These are phyloP conservation scores for Drosophila grimshawi DNA, from an alignment of 1,140 invertebrate species.

Conservation along the genomic window DNA sequence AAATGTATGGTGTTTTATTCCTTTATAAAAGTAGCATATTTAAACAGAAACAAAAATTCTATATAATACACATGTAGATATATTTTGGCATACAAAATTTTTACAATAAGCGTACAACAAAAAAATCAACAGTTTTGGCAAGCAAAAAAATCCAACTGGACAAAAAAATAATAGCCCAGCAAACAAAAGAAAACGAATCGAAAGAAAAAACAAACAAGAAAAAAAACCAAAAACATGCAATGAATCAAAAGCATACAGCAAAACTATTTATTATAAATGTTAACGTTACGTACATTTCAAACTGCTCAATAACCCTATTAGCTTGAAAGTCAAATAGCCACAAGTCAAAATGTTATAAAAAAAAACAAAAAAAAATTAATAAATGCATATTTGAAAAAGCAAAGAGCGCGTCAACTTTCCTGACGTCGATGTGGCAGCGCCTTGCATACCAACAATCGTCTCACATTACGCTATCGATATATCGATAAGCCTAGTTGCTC, in stretches of 20 bases:
- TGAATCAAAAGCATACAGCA: slow-evolving; percentile 61
- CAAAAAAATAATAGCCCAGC: slow-evolving; percentile 54
- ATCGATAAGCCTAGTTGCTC: not conserved
- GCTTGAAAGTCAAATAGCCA: slow-evolving; percentile 76
- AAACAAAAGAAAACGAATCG: slow-evolving; percentile 51
- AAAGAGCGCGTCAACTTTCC: not conserved
- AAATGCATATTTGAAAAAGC: slow-evolving; percentile 50
- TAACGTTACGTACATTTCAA: slow-evolving; percentile 60
- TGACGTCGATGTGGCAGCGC: slow-evolving; percentile 1
- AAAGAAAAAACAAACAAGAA: slow-evolving; percentile 52
- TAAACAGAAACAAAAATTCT: slow-evolving; percentile 50
- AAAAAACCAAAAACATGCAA: slow-evolving; percentile 55
- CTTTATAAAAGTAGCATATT: slow-evolving; percentile 66
- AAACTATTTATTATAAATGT: slow-evolving; percentile 65
- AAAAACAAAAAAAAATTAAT: slow-evolving; percentile 45
- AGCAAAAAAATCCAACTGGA: slow-evolving; percentile 53
- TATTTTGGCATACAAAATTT: slow-evolving; percentile 83
- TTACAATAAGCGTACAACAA: slow-evolving; percentile 55
- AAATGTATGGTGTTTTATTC: slow-evolving; percentile 81
- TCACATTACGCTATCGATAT: not conserved
- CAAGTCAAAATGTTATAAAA: slow-evolving; percentile 73
- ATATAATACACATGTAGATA: slow-evolving; percentile 59
- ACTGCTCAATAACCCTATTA: slow-evolving; percentile 76
- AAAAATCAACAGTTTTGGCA: slow-evolving; percentile 52
- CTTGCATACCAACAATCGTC: not conserved